Evolutionary conservation across 2,113 vertebrate genomes (phyloP).

Genomic region (Dendropsophus ebraccatus): DNA sequence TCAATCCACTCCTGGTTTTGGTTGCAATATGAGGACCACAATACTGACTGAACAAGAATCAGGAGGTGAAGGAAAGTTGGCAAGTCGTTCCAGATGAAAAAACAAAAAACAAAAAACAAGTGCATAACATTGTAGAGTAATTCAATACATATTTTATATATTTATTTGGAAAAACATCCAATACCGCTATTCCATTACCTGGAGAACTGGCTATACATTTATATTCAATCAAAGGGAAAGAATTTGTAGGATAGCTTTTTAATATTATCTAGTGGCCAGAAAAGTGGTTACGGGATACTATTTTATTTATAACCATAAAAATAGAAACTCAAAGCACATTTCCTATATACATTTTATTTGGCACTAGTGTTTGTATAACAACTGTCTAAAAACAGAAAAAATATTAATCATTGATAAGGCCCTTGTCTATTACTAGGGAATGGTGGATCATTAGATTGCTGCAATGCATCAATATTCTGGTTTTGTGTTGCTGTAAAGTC

Average conservation of each 20-base stretch:
- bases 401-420: background rate
- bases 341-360: background rate
- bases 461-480: background rate
- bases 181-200: background rate
- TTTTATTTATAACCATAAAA: background rate
- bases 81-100: background rate
- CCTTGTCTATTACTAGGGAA: background rate
- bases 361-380: background rate
- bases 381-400: background rate
- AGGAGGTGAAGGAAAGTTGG: background rate
- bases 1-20: too few species aligned
- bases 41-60: background rate
- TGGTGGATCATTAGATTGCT: background rate
- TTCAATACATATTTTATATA: background rate
- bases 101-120: too few species aligned
- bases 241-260: background rate
- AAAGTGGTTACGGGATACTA: background rate
- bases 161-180: background rate
- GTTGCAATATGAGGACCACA: too few species aligned
- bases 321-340: background rate
- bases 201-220: background rate
- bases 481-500: background rate
- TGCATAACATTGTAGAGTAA: background rate
- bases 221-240: background rate
- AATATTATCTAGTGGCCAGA: background rate